Conservation (phyloP, 2,888 invertebrate species). For the Catonia carolina region DNA sequence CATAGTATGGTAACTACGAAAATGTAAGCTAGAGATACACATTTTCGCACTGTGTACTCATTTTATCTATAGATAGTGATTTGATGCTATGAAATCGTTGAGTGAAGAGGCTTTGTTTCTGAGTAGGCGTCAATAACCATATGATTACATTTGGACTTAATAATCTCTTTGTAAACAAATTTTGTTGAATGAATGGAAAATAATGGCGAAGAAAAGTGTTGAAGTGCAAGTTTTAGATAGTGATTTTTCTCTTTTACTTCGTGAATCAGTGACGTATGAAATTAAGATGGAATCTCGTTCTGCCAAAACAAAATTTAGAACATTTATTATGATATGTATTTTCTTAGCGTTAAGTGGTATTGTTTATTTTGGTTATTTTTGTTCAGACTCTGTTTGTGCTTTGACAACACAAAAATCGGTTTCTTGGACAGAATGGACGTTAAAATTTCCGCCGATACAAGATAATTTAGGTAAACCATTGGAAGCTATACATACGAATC, state of each 20-base stretch:
- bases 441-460: conserved; percentile 41
- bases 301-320: conserved; percentile 55
- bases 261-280: conserved; percentile 66
- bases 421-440: conserved; percentile 37
- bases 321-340: conserved; percentile 74
- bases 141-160: too few species aligned
- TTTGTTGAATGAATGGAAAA: conserved; percentile 12
- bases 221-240: conserved; percentile 74
- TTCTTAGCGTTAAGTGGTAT: conserved; percentile 77
- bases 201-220: conserved; percentile 56
- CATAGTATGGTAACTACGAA: too few species aligned
- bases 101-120: too few species aligned
- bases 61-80: too few species aligned
- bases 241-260: conserved; percentile 71
- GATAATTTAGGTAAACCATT: conserved; percentile 51
- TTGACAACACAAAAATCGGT: conserved; percentile 32
- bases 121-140: too few species aligned
- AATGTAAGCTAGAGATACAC: too few species aligned
- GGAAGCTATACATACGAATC: conserved; percentile 36
- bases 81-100: too few species aligned
- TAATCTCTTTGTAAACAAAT: conserved; percentile 20
- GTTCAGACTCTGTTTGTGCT: conserved; percentile 70
- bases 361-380: conserved; percentile 83
- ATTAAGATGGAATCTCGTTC: conserved; percentile 78
- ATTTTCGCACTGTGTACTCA: too few species aligned